A percentile compares a stretch with the other conserved stretches of the same genome.
Conservation (phyloP, 2,888 invertebrate genomes). For the Pterostichus niger region DNA sequence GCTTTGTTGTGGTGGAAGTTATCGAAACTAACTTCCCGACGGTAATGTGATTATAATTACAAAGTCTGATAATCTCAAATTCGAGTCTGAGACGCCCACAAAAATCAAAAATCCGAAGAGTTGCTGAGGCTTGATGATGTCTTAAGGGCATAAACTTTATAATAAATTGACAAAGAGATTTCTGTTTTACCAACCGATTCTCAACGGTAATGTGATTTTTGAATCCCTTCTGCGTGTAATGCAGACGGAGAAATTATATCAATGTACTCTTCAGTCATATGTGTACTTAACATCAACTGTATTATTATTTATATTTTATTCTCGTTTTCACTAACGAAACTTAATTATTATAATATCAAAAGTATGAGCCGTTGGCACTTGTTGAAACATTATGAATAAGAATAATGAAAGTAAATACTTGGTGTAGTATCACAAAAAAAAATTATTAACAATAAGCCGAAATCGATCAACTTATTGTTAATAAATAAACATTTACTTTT, state of each 20-base stretch:
- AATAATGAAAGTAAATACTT: no score
- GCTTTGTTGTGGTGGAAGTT: background rate
- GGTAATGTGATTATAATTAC: slow-evolving; percentile 77
- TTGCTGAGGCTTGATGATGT: slow-evolving; percentile 74
- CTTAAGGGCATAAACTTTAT: slow-evolving; percentile 73
- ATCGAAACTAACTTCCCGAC: slow-evolving; percentile 70
- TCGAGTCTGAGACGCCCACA: slow-evolving; percentile 75
- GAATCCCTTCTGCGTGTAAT: background rate
- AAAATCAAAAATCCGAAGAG: slow-evolving; percentile 74
- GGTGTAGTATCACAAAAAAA: no score
- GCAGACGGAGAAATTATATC: background rate
- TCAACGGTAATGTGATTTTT: slow-evolving; percentile 55
- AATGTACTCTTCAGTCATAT: background rate
- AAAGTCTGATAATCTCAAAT: slow-evolving; percentile 75
- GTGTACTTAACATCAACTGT: no score
- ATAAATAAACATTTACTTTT: no score
- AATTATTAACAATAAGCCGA: no score
- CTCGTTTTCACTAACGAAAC: no score
- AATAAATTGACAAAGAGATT: slow-evolving; percentile 74
- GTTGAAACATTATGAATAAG: no score
- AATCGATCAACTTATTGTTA: no score
- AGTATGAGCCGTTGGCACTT: no score
- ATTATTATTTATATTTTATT: no score
- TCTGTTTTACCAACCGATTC: slow-evolving; percentile 35
- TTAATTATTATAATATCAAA: no score